Percentiles rank a stretch among this genome's conserved stretches.
phyloP scores from a whole-genome alignment of 1,140 invertebrate genomes.

The Drosophila murphyi region DNA sequence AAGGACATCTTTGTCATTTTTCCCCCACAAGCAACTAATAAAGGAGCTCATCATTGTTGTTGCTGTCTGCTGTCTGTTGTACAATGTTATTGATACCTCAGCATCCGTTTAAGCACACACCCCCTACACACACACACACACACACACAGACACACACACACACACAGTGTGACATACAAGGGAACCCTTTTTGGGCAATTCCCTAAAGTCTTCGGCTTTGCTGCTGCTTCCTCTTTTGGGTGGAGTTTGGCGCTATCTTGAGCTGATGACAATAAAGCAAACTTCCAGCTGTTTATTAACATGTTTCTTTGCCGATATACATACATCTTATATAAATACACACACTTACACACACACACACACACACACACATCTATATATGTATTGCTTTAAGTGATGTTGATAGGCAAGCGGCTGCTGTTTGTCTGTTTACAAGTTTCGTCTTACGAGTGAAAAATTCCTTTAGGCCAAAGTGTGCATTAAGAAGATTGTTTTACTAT shows the following conservation, averaged over 20 bases:
- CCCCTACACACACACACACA: constrained; percentile 7
- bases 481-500: constrained; percentile 83
- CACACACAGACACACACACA: constrained; percentile 7
- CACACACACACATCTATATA: not conserved
- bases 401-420: constrained; percentile 37
- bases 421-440: constrained; percentile 59
- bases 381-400: constrained; percentile 51
- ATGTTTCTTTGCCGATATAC: constrained; percentile 77
- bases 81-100: constrained; percentile 82
- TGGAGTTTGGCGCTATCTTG: constrained; percentile 28
- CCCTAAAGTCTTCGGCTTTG: constrained; percentile 55
- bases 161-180: constrained; percentile 41
- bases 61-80: constrained; percentile 27
- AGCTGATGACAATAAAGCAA: constrained; percentile 78
- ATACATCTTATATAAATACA: constrained; percentile 19
- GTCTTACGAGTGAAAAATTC: constrained; percentile 81
- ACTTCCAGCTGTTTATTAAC: constrained; percentile 82
- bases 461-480: constrained; percentile 82
- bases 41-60: constrained; percentile 37
- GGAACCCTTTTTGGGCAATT: constrained; percentile 69
- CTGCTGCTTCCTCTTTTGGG: constrained; percentile 44
- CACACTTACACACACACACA: constrained; percentile 19
- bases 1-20: constrained; percentile 62
- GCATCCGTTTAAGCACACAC: constrained; percentile 40
- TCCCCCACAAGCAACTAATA: constrained; percentile 60